Evolutionary conservation across 2,888 invertebrate genomes (phyloP), one percentile per base, ranked within the genome.

Genomic region (Melipona bicolor): DNA sequence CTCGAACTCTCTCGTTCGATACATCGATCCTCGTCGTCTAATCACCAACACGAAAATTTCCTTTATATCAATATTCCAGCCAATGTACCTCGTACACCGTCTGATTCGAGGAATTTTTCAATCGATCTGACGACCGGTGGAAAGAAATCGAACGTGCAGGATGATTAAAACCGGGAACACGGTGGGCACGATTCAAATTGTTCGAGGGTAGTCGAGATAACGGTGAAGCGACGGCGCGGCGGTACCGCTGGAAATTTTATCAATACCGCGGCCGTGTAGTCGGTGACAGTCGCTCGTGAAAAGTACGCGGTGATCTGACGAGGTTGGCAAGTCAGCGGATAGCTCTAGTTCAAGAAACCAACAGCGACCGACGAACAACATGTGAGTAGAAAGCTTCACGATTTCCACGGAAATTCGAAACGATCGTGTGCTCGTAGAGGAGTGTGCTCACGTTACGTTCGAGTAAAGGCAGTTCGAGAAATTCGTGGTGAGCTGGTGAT

Each of bases 191-290:
- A 62, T 83, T 87, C 54, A 69, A 85, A 88, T 27, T 50, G 49
- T 79, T 86, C 88, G 89, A 87, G 88, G 73, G 76, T 68, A 27
- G 61, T 86, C 86, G 86, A 88, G 87, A 87, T 86, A 85, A 89
- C 87, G 89, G 76, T 82, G 84, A 80, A 83, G 84, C 78, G 86
- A 87, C 90, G 84, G 85, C 87, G 90, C 91, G 90, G 81, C 86
- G 88, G 86, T 89, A 85, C 85, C 88, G 86, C 88, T 90, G 89
- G 89, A 91, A 93, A 93, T 93, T 93, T 93, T 93, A 93, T 94
- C 94, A 94, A 94, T 94, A 93, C 92, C 91, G 88, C 90, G 89
- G 86, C 79, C 89, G 89, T 88, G 89, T 89, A 93, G 91, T 91
- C 89, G 90, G 88, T 91, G 90, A 89, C 91, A 90, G 92, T 90